Evolutionary conservation across 2,113 vertebrate genomes (phyloP).

Genomic region (Eublepharis macularius): DNA sequence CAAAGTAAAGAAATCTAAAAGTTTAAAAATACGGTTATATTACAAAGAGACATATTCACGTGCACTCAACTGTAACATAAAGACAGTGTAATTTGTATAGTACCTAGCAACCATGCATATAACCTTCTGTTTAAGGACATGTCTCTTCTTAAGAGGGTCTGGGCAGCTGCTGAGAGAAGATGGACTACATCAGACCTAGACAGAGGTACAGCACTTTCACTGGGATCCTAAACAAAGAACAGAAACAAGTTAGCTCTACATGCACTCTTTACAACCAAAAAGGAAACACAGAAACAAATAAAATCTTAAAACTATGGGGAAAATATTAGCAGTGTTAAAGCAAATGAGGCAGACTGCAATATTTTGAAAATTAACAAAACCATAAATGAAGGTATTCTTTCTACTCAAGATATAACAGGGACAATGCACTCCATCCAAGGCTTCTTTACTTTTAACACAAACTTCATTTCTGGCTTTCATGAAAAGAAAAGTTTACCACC

Average conservation of each 20-base stretch:
- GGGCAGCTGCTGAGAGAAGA: slow-evolving; percentile 85
- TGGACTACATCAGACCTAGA: slow-evolving; percentile 76
- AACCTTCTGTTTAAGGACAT: slow-evolving; percentile 97
- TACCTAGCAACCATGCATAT: slow-evolving; percentile 95
- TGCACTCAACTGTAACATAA: background rate
- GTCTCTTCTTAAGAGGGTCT: slow-evolving; percentile 92
- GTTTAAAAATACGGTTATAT: background rate
- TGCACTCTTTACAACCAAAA: background rate
- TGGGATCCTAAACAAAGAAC: slow-evolving; percentile 74
- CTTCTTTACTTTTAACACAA: background rate
- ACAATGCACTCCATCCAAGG: background rate
- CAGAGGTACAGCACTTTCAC: slow-evolving; percentile 74
- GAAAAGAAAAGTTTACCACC: background rate
- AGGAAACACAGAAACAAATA: background rate
- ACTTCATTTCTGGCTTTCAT: background rate
- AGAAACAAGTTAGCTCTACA: background rate
- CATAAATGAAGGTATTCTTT: background rate
- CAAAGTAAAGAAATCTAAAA: too few species aligned
- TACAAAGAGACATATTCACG: background rate
- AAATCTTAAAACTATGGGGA: background rate
- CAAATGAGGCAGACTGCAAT: background rate
- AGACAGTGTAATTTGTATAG: background rate
- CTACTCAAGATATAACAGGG: background rate
- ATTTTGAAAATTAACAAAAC: background rate
- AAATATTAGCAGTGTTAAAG: background rate